Evolutionary conservation across 2,888 invertebrate genomes (phyloP).

Genomic region (Ophion costatus): DNA sequence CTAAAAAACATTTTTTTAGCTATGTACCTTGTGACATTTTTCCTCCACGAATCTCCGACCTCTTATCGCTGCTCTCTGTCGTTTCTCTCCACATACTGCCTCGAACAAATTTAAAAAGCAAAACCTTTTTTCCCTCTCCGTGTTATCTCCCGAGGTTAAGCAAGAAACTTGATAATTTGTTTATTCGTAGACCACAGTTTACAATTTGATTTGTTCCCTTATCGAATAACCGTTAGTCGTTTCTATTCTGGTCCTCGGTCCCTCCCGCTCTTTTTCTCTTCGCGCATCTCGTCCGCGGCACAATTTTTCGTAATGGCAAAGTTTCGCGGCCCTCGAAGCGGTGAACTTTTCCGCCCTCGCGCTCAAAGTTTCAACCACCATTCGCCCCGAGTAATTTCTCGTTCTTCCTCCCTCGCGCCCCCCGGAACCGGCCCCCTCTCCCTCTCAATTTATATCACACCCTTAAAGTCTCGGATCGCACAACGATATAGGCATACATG

Average conservation of each 20-base stretch:
- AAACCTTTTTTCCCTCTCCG: too few relatives aligned
- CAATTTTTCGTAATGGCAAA: conserved; percentile 58
- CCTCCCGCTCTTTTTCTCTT: background rate
- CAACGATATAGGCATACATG: background rate
- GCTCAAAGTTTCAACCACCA: conserved; percentile 30
- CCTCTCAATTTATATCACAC: conserved; percentile 16
- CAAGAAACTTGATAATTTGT: too few relatives aligned
- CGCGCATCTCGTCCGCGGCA: background rate
- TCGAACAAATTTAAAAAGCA: too few relatives aligned
- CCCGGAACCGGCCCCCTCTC: background rate
- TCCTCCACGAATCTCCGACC: too few relatives aligned
- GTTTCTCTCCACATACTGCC: too few relatives aligned
- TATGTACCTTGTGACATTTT: too few relatives aligned
- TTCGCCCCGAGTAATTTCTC: conserved; percentile 19
- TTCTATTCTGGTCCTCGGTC: background rate
- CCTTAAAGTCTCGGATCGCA: conserved; percentile 30
- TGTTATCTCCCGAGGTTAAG: too few relatives aligned
- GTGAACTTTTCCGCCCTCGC: conserved; percentile 35
- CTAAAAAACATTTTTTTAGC: too few relatives aligned
- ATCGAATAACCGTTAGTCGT: background rate
- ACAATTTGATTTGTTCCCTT: too few relatives aligned
- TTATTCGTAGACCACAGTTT: too few relatives aligned
- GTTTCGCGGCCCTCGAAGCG: conserved; percentile 20
- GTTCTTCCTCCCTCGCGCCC: conserved; percentile 15
- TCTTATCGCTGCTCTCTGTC: too few relatives aligned